These are phyloP conservation scores for Drosophila cognata DNA, from an alignment of 2,888 invertebrate species.

Conservation along the genomic window DNA sequence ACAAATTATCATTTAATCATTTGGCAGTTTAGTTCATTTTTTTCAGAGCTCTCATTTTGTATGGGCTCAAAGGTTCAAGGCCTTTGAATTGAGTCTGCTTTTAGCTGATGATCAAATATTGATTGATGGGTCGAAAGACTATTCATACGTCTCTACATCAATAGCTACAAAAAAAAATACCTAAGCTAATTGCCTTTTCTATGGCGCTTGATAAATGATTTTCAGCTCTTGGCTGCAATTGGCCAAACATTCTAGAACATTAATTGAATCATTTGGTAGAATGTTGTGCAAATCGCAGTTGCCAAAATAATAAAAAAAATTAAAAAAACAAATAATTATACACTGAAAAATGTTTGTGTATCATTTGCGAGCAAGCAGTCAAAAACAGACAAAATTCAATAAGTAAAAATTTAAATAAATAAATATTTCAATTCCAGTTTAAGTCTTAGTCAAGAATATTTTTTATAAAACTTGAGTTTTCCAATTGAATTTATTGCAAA, in stretches of 20 bases:
- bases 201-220: constrained; percentile 35
- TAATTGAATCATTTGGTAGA: constrained; percentile 60
- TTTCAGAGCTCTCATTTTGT: not conserved
- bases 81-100: constrained; percentile 27
- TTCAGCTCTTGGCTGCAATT: not conserved
- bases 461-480: not conserved
- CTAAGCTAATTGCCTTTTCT: constrained; percentile 33
- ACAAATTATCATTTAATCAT: constrained; percentile 78
- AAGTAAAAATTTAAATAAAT: not conserved
- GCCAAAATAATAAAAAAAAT: constrained; percentile 19
- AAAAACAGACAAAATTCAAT: not conserved
- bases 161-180: not conserved
- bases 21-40: constrained; percentile 43
- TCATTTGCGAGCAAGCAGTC: not conserved
- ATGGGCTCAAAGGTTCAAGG: constrained; percentile 49
- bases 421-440: not conserved
- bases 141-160: constrained; percentile 16
- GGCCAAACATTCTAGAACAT: constrained; percentile 9
- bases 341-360: not conserved
- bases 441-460: no score
- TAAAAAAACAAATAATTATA: not conserved
- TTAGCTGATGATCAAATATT: constrained; percentile 51
- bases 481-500: not conserved
- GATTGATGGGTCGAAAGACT: constrained; percentile 39
- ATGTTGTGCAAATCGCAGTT: constrained; percentile 26